Evolutionary conservation across 2,797 vertebrate genomes (phyloP).

Genomic region (Natrix natrix): DNA sequence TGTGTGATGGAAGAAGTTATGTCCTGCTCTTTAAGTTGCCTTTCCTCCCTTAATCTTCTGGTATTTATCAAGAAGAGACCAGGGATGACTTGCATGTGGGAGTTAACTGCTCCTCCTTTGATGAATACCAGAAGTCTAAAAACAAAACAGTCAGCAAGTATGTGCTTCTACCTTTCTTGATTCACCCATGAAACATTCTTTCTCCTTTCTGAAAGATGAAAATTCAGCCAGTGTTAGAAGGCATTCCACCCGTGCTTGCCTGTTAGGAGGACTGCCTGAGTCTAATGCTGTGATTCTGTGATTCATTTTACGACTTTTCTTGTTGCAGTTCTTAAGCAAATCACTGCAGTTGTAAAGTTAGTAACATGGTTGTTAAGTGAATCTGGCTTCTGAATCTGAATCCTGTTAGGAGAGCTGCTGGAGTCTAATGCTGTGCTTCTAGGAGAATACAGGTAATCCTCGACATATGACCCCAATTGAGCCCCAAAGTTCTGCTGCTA

Average conservation of each 20-base stretch:
- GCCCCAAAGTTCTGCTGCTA: not conserved
- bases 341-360: not conserved
- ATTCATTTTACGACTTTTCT: too few relatives aligned
- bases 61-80: not conserved
- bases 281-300: not conserved
- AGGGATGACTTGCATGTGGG: not conserved
- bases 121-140: not conserved
- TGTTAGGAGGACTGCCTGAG: not conserved
- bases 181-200: not conserved
- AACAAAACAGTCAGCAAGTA: not conserved
- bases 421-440: not conserved
- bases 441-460: not conserved
- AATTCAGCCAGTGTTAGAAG: not conserved
- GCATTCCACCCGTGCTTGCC: not conserved
- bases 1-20: not conserved
- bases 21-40: not conserved
- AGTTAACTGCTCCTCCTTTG: not conserved
- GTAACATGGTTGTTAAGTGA: not conserved
- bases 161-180: not conserved
- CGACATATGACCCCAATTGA: not conserved
- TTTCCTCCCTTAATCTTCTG: not conserved
- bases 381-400: not conserved
- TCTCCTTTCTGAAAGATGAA: not conserved
- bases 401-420: not conserved
- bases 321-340: too few relatives aligned